Evolutionary conservation across 2,888 invertebrate species (phyloP).

Genomic region (Blastobasis adustella): DNA sequence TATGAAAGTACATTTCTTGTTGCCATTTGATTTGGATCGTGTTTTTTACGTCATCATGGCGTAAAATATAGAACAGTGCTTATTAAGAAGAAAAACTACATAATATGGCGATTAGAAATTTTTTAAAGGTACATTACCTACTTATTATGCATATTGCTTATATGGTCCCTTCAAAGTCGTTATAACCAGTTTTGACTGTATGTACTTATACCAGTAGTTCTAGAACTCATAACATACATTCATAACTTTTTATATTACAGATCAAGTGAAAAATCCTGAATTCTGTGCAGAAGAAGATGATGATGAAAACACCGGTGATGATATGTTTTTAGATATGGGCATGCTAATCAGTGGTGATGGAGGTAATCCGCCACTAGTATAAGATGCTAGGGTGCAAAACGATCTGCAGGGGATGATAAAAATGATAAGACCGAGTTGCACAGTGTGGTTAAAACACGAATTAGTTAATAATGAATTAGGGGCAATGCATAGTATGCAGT

Average conservation of each 20-base stretch:
- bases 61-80: background rate
- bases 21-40: conserved; percentile 2
- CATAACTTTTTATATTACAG: conserved; percentile 13
- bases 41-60: too few species aligned
- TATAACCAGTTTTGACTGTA: background rate
- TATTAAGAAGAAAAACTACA: background rate
- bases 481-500: too few species aligned
- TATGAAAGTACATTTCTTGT: background rate
- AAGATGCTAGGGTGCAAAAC: too few species aligned
- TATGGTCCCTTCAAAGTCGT: background rate
- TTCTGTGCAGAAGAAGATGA: conserved; percentile 30
- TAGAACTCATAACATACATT: background rate
- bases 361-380: too few species aligned
- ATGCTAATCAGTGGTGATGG: conserved; percentile 46
- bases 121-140: too few species aligned
- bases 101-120: background rate
- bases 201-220: background rate
- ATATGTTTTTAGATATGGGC: conserved; percentile 45
- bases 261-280: conserved; percentile 7
- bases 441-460: too few species aligned
- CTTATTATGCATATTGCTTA: too few species aligned
- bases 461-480: too few species aligned
- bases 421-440: too few species aligned
- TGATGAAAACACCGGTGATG: conserved; percentile 26
- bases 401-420: too few species aligned